Evolutionary conservation across 2,888 invertebrate genomes (phyloP).

Genomic region (Erebia ligea): DNA sequence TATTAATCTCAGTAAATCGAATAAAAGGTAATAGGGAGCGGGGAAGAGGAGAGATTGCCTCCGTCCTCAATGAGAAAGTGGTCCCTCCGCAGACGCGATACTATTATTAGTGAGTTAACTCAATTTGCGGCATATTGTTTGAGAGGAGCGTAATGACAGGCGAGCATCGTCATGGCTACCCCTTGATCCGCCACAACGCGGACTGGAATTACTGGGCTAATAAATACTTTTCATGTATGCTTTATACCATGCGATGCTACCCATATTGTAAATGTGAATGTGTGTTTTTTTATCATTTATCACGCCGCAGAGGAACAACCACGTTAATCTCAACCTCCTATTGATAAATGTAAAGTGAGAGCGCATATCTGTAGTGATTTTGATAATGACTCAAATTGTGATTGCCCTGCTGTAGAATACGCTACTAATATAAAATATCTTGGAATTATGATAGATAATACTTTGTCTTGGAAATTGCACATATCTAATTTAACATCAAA

Average conservation of each 20-base stretch:
- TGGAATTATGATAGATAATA: no score
- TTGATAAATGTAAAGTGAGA: no score
- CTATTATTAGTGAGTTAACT: conserved; percentile 82
- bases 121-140: conserved; percentile 83
- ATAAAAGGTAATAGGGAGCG: conserved; percentile 72
- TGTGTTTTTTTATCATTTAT: no score
- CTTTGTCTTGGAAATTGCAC: no score
- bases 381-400: no score
- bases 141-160: conserved; percentile 81
- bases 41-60: conserved; percentile 69
- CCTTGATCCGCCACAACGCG: conserved; percentile 58
- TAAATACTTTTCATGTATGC: conserved; percentile 32
- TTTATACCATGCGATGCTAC: not conserved
- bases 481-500: no score
- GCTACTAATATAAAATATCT: no score
- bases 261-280: no score
- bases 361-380: no score
- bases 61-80: conserved; percentile 66
- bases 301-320: no score
- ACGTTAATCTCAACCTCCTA: no score
- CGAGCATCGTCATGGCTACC: conserved; percentile 73
- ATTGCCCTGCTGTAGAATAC: no score
- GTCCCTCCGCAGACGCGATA: conserved; percentile 72
- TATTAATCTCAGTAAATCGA: conserved; percentile 77
- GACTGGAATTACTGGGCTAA: conserved; percentile 48